Evolutionary conservation across 2,797 vertebrate species (phyloP).

Genomic region (Sphaeramia orbicularis): DNA sequence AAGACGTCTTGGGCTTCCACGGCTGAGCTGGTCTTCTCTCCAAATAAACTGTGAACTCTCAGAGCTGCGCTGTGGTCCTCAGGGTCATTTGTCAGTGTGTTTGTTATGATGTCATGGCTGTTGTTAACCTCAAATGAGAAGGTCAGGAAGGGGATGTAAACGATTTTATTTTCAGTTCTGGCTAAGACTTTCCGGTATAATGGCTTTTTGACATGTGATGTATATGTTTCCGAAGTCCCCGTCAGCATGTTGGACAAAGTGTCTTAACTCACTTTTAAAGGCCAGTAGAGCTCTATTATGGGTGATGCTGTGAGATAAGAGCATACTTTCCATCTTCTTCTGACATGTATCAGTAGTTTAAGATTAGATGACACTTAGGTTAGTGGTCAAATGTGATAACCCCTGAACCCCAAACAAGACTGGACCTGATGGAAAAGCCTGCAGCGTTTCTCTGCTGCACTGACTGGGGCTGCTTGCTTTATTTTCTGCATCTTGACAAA

Average conservation of each 20-base stretch:
- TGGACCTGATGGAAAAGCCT: slow-evolving; percentile 35
- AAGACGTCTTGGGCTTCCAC: slow-evolving; percentile 5
- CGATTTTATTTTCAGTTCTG: slow-evolving; percentile 3
- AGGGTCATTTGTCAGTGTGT: slow-evolving; percentile 49
- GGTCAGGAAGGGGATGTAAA: slow-evolving; percentile 24
- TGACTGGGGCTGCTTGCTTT: slow-evolving; percentile 2
- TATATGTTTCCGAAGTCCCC: slow-evolving; percentile 5
- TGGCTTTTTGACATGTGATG: slow-evolving; percentile 1
- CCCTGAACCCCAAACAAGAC: slow-evolving; percentile 48
- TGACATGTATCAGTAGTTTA: slow-evolving; percentile 11
- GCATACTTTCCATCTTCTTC: slow-evolving; percentile 40
- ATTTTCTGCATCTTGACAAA: background rate
- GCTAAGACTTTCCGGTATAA: background rate
- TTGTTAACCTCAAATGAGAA: slow-evolving; percentile 43
- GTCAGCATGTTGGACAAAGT: slow-evolving; percentile 38
- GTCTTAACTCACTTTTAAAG: slow-evolving; percentile 4
- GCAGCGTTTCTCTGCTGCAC: background rate
- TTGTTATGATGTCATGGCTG: slow-evolving; percentile 66
- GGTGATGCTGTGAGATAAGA: slow-evolving; percentile 50
- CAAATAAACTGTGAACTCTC: slow-evolving; percentile 48
- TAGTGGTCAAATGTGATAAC: slow-evolving; percentile 53
- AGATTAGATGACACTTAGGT: slow-evolving; percentile 50
- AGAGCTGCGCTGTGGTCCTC: slow-evolving; percentile 33
- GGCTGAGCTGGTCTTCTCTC: slow-evolving; percentile 30
- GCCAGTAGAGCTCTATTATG: slow-evolving; percentile 17